Evolutionary conservation across 2,797 vertebrate species (phyloP).

Genomic region (Thaleichthys pacificus): DNA sequence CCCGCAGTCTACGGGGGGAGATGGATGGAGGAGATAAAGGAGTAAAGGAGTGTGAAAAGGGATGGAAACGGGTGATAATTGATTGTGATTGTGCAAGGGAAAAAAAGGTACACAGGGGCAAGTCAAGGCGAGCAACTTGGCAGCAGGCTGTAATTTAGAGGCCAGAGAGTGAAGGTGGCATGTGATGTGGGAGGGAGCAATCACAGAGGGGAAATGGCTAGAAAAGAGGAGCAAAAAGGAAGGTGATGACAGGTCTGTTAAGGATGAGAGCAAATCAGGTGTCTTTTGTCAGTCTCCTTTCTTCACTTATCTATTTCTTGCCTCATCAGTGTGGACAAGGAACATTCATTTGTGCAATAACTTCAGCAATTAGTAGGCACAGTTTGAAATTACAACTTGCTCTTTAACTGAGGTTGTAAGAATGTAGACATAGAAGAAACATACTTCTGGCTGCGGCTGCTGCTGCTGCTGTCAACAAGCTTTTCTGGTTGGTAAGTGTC

Average conservation of each 20-base stretch:
- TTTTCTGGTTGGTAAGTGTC: neutral
- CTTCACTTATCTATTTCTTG: constrained; percentile 8
- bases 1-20: constrained; percentile 9
- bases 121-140: constrained; percentile 29
- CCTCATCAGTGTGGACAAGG: constrained; percentile 9
- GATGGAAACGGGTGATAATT: constrained; percentile 45
- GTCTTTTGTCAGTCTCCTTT: constrained; percentile 22
- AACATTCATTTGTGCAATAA: constrained; percentile 1
- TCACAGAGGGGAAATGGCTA: constrained; percentile 4
- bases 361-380: constrained; percentile 19
- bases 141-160: constrained; percentile 38
- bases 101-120: constrained; percentile 17
- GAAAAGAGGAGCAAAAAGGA: constrained; percentile 12
- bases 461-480: neutral
- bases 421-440: neutral
- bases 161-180: constrained; percentile 43
- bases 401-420: neutral
- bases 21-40: constrained; percentile 2
- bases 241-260: constrained; percentile 30
- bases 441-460: neutral
- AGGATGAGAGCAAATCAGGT: constrained; percentile 21
- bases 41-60: constrained; percentile 8
- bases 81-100: constrained; percentile 29
- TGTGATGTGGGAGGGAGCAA: constrained; percentile 32
- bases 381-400: constrained; percentile 6